Conservation (phyloP, 2,797 vertebrate species). For the Gallinago nigripennis region DNA sequence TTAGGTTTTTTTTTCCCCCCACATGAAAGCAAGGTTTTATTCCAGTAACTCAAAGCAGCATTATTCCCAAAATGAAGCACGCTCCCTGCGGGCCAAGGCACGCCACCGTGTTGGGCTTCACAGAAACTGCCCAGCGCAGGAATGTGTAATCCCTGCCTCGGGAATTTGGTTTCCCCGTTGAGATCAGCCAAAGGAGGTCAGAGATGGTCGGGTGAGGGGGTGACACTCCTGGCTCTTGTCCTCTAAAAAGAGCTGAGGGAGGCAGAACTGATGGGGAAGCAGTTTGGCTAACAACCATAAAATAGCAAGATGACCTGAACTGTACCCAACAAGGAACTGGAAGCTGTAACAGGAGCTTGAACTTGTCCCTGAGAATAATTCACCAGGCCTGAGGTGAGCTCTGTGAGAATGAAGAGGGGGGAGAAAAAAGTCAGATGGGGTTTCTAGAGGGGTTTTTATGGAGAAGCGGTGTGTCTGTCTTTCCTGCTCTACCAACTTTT, state of each 20-base stretch:
- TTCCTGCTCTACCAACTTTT: not conserved
- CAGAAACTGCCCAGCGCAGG: not conserved
- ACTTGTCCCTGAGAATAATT: not conserved
- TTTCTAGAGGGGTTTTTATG: not conserved
- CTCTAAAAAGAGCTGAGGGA: not conserved
- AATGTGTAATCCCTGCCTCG: rapidly evolving
- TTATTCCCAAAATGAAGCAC: not conserved
- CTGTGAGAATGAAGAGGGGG: not conserved
- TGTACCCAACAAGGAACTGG: not conserved
- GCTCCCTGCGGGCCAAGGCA: not conserved
- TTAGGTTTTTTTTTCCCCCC: not conserved
- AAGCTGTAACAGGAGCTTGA: not conserved
- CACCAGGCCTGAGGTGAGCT: not conserved
- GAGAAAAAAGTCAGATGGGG: not conserved
- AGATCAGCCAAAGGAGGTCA: not conserved
- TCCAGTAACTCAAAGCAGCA: not conserved
- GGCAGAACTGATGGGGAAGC: not conserved
- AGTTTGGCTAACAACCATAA: not conserved
- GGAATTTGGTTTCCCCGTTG: not conserved
- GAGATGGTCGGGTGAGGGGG: not conserved
- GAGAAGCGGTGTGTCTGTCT: not conserved
- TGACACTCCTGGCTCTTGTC: not conserved
- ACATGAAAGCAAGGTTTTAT: not conserved
- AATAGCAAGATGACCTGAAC: not conserved
- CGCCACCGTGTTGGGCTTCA: not conserved